phyloP scores from a whole-genome alignment of 2,888 invertebrate species.

The Lasioglossum oenotherae region DNA sequence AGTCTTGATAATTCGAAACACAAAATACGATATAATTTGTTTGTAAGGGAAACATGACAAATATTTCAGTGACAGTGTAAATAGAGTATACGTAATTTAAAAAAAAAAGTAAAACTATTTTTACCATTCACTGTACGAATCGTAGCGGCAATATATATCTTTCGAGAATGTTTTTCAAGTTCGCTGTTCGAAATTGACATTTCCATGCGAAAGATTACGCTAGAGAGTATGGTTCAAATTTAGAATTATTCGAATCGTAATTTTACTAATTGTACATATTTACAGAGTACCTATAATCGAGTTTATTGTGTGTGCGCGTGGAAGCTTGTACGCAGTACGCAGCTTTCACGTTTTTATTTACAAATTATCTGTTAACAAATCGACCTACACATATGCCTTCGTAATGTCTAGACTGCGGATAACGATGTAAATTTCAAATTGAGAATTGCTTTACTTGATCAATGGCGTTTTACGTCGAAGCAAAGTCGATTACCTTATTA shows the following conservation, averaged over 20 bases:
- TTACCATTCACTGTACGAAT: conserved; percentile 53
- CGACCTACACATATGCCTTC: conserved; percentile 10
- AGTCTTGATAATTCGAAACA: not conserved
- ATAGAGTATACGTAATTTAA: conserved; percentile 48
- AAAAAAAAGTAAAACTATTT: conserved; percentile 59
- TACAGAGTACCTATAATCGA: conserved; percentile 52
- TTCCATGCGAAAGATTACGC: conserved; percentile 36
- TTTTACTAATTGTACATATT: conserved; percentile 46
- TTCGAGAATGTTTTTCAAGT: conserved; percentile 41
- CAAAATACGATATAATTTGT: conserved; percentile 19
- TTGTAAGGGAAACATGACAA: conserved; percentile 21
- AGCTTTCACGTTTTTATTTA: conserved; percentile 26
- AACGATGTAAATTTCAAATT: not conserved
- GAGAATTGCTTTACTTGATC: not conserved
- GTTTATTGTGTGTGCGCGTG: conserved; percentile 37
- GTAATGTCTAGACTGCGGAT: conserved; percentile 11
- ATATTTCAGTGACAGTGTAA: conserved; percentile 48
- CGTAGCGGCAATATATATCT: conserved; percentile 33
- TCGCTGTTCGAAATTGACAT: conserved; percentile 43
- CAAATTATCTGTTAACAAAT: conserved; percentile 31
- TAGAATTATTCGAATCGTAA: conserved; percentile 28
- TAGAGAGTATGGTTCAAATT: conserved; percentile 39
- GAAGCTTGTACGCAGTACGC: conserved; percentile 20
- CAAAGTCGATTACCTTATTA: not conserved
- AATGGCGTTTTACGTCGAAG: not conserved